Evolutionary conservation across 2,797 vertebrate species (phyloP), one percentile per base, ranked within the genome.

Genomic region (Enoplosus armatus): DNA sequence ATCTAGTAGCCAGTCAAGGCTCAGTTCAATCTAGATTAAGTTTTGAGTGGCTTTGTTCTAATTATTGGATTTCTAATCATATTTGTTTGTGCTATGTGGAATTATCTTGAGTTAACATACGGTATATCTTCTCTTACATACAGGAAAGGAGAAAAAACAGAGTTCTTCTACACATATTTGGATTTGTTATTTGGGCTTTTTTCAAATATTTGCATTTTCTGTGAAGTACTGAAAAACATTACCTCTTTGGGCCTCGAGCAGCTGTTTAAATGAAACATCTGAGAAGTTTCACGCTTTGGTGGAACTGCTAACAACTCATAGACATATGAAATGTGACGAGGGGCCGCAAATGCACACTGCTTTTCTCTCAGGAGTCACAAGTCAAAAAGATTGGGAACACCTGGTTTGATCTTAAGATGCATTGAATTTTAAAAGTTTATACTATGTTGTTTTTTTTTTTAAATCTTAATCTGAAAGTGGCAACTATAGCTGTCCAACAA

Each of bases 271-370:
- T 12, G 47, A 72, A 51, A 60, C 56, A 31, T 54, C 14, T 9
- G 18, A 72, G 18, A 51, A 55, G 71, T 73, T 63, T 73, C 60
- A 27, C 71, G 45, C 29, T 41, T 31, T 35, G 15, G n/a, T 66
- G 33, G 16, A 37, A 71, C 53, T 58, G 51, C 51, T 31, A 45
- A 51, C 35, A 29, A 2, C 26, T 64, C 39, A 27, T 7, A 59
- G 35, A 50, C 45, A 59, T 50, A 24, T 75, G 53, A 75, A 75
- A 63, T 48, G 1, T 39, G 62, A n/a, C 24, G 24, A 33, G 48
- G 39, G 11, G 15, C 47, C n/a, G 2, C 3, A 31, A 6, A 24
- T 27, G 24, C 29, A 37, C 39, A 54, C 47, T 24, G 16, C n/a
- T 35, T 55, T 12, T 45, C 37, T 55, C 1, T 45, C 6, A 53